Evolutionary conservation across 2,113 vertebrate species (phyloP).

Genomic region (Pelmatolapia mariae): DNA sequence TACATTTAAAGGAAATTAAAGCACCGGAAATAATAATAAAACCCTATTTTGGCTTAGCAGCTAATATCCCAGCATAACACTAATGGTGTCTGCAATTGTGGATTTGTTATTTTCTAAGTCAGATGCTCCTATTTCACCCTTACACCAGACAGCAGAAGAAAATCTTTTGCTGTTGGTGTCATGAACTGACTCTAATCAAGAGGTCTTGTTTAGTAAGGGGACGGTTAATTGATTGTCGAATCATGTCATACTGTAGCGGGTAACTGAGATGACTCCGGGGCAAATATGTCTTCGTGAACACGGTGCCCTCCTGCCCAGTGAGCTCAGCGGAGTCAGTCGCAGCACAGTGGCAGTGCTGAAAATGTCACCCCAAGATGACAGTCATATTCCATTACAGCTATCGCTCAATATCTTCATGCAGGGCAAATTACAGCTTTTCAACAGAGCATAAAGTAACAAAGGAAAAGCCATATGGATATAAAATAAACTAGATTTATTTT

Average conservation of each 20-base stretch:
- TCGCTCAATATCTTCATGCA: constrained; percentile 60
- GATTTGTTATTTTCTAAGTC: neutral
- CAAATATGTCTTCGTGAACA: constrained; percentile 60
- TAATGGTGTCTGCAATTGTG: neutral
- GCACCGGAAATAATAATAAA: neutral
- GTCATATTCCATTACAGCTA: constrained; percentile 63
- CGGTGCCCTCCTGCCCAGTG: constrained; percentile 52
- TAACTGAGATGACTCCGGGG: constrained; percentile 68
- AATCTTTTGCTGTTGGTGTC: constrained; percentile 22
- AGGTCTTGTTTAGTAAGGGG: constrained; percentile 28
- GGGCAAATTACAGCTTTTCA: constrained; percentile 56
- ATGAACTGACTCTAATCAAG: constrained; percentile 7
- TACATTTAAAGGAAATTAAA: neutral
- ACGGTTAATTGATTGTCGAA: constrained; percentile 71
- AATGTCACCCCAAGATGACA: constrained; percentile 63
- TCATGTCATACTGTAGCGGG: constrained; percentile 54
- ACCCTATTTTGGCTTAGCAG: neutral
- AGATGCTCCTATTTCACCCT: constrained; percentile 64
- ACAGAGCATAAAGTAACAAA: constrained; percentile 45
- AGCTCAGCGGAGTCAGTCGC: constrained; percentile 53
- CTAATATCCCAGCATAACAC: neutral
- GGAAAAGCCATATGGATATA: constrained; percentile 45
- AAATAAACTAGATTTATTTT: constrained; percentile 18
- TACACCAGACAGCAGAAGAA: constrained; percentile 41
- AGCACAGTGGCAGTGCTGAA: constrained; percentile 63